A percentile compares a stretch with the other conserved stretches of the same genome.
Conservation (phyloP, 1,140 invertebrate species). For the Augochlora pura region DNA sequence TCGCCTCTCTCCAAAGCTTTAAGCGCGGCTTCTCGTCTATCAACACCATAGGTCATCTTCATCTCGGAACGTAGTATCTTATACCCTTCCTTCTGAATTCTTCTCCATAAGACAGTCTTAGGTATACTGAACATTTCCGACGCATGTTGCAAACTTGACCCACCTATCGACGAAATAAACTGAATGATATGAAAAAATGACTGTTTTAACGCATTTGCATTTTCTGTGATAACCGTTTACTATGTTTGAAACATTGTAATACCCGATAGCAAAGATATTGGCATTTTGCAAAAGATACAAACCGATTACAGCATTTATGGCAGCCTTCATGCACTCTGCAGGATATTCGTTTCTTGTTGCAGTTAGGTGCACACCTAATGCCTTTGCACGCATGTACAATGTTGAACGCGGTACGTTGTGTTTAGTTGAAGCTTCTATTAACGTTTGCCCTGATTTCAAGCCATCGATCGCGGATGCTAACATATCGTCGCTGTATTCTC, state of each 20-base stretch:
- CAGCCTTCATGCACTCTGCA: slow-evolving; percentile 76
- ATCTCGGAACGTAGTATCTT: slow-evolving; percentile 74
- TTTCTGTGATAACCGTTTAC: no score
- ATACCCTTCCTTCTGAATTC: slow-evolving; percentile 81
- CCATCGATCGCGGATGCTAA: slow-evolving; percentile 76
- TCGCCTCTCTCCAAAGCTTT: slow-evolving; percentile 81
- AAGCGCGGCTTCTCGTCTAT: slow-evolving; percentile 80
- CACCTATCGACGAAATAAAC: slow-evolving; percentile 64
- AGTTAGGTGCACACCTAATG: slow-evolving; percentile 74
- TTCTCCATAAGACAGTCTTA: slow-evolving; percentile 83
- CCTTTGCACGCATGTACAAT: slow-evolving; percentile 78
- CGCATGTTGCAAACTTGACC: slow-evolving; percentile 79
- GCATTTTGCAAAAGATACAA: slow-evolving; percentile 38
- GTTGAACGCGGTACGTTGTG: slow-evolving; percentile 79
- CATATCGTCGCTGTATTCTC: slow-evolving; percentile 76
- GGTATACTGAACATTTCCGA: slow-evolving; percentile 81
- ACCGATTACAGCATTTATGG: slow-evolving; percentile 78
- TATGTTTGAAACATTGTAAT: not conserved
- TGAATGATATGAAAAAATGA: not conserved
- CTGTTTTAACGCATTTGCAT: not conserved
- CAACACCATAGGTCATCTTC: slow-evolving; percentile 78
- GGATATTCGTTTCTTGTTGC: slow-evolving; percentile 78
- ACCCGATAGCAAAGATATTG: not conserved
- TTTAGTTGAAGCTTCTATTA: slow-evolving; percentile 75
- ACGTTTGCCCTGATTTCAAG: slow-evolving; percentile 72